Evolutionary conservation across 2,888 invertebrate species (phyloP).

Genomic region (Drosophila melanosoma): DNA sequence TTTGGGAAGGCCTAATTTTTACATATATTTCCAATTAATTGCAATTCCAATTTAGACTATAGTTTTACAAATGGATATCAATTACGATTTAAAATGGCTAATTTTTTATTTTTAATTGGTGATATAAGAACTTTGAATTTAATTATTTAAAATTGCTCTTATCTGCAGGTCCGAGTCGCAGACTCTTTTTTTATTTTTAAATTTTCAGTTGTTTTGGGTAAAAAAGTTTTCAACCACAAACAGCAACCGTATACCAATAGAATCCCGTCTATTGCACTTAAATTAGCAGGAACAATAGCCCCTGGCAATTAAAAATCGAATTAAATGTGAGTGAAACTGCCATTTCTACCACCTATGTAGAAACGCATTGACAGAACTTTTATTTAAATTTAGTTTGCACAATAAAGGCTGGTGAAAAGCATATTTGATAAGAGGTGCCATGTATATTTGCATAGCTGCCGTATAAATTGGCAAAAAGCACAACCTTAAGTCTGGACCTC

Average conservation of each 20-base stretch:
- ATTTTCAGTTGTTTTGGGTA: slow-evolving; percentile 22
- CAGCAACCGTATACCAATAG: slow-evolving; percentile 8
- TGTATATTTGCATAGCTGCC: background rate
- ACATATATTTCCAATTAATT: background rate
- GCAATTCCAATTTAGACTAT: background rate
- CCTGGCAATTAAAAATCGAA: slow-evolving; percentile 43
- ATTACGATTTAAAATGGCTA: background rate
- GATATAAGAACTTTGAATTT: slow-evolving; percentile 2
- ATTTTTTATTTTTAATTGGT: background rate
- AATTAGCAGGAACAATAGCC: slow-evolving; percentile 40
- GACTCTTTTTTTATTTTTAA: slow-evolving; percentile 9
- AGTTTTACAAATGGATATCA: background rate
- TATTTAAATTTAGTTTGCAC: slow-evolving; percentile 1
- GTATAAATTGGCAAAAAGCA: slow-evolving; percentile 1
- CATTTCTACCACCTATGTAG: slow-evolving; percentile 17
- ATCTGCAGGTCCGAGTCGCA: slow-evolving; percentile 18
- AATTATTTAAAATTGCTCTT: slow-evolving; percentile 42
- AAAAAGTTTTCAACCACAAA: slow-evolving; percentile 54
- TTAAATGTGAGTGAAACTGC: slow-evolving; percentile 47
- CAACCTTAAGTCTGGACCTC: slow-evolving; percentile 7
- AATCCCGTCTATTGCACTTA: slow-evolving; percentile 39
- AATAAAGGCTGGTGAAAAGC: background rate
- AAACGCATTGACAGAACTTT: background rate
- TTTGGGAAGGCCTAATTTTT: background rate
- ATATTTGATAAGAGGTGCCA: background rate